Evolutionary conservation across 2,888 invertebrate genomes (phyloP).

Genomic region (Cephus rjabovi): DNA sequence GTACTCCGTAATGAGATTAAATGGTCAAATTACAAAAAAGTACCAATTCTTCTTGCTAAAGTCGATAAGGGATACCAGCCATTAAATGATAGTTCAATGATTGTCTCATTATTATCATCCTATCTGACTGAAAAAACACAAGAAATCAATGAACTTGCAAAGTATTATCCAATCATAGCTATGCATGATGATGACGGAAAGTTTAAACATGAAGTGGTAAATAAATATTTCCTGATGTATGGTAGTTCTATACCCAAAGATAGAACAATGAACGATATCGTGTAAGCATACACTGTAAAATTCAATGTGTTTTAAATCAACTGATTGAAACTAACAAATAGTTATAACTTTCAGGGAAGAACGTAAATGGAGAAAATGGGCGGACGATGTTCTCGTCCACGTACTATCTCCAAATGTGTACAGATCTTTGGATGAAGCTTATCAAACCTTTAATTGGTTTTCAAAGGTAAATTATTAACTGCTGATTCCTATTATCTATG

Average conservation of each 20-base stretch:
- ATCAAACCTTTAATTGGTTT: conserved; percentile 95
- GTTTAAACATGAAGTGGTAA: conserved; percentile 80
- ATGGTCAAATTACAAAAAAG: conserved; percentile 96
- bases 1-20: conserved; percentile 90
- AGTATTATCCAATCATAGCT: conserved; percentile 81
- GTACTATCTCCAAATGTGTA: conserved; percentile 97
- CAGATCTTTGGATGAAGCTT: conserved; percentile 83
- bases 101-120: conserved; percentile 88
- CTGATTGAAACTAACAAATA: background rate
- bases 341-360: conserved; percentile 77
- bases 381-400: conserved; percentile 91
- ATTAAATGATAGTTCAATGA: conserved; percentile 93
- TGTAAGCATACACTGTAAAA: conserved; percentile 66
- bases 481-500: background rate
- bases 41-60: conserved; percentile 88
- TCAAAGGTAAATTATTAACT: conserved; percentile 71
- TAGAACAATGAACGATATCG: conserved; percentile 69
- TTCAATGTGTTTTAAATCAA: background rate
- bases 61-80: conserved; percentile 82
- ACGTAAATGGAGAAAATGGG: conserved; percentile 96
- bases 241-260: conserved; percentile 71
- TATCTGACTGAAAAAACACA: conserved; percentile 74
- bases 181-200: conserved; percentile 77
- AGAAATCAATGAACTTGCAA: conserved; percentile 77
- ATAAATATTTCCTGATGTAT: conserved; percentile 90